Evolutionary conservation across 2,797 vertebrate genomes (phyloP), one percentile per base, ranked within the genome.

Genomic region (Siniperca undulata): DNA sequence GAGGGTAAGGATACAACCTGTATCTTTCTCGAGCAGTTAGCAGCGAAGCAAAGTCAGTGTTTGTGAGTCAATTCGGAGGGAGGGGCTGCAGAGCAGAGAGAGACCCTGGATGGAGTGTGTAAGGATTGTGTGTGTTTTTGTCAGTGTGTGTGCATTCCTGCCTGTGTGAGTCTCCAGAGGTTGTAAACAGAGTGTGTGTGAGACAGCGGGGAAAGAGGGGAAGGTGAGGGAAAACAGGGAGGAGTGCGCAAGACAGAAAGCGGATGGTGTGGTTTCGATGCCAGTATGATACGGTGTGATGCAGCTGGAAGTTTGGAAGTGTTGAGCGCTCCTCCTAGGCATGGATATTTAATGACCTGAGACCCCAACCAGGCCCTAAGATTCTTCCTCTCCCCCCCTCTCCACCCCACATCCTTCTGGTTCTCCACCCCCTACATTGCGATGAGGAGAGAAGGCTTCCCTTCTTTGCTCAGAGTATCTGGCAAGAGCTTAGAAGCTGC

Each of bases 271-370:
- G 74, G 56, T 81, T 86, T 85, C 7, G 68, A 83, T 83, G 84
- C 66, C 11, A 38, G 80, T 40, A 67, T 34, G 85, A 83, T 85
- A 38, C 27, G 36, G 77, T 80, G 82, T 62, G 85, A 78, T 89
- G 82, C 84, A 84, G 92, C 66, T 92, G 90, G 81, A 91, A 92
- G 92, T 91, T 87, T 89, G 87, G 85, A 85, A 90, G 77, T 89
- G 86, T 80, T 56, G 75, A 89, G 88, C 73, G 69, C 88, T 88
- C 88, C 91, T 92, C 91, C 91, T 93, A 89, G 78, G 82, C 92
- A 95, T 96, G 88, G 95, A 95, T 95, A 95, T 95, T 96, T 95
- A 94, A 96, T 96, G 93, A 90, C 84, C 87, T 89, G 92, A 93
- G 94, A 95, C 91, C 91, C 89, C 76, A 78, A 66, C 86, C 73